phyloP scores from a whole-genome alignment of 2,113 vertebrate genomes.

The Caranx melampygus region DNA sequence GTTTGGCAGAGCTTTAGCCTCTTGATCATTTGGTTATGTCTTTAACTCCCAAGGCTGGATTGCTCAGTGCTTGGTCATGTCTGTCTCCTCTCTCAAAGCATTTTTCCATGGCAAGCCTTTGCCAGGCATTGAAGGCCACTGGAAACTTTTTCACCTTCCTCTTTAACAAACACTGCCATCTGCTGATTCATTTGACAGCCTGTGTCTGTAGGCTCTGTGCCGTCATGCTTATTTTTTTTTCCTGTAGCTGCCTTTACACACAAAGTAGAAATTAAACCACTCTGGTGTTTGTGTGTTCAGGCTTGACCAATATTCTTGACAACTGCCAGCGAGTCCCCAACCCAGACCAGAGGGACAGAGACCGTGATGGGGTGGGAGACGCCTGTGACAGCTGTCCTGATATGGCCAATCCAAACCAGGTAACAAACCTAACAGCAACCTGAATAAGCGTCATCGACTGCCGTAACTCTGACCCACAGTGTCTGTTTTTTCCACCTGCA shows the following conservation, averaged over 20 bases:
- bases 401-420: slow-evolving; percentile 95
- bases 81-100: slow-evolving; percentile 71
- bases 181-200: slow-evolving; percentile 62
- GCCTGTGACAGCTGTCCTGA: slow-evolving; percentile 96
- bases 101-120: slow-evolving; percentile 74
- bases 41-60: slow-evolving; percentile 69
- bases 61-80: slow-evolving; percentile 76
- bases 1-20: slow-evolving; percentile 49
- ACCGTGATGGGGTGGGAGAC: slow-evolving; percentile 94
- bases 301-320: slow-evolving; percentile 93
- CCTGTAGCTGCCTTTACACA: slow-evolving; percentile 32
- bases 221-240: slow-evolving; percentile 20
- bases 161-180: slow-evolving; percentile 74
- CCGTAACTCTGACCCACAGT: background rate
- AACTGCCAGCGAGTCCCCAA: slow-evolving; percentile 94
- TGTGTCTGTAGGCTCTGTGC: slow-evolving; percentile 34
- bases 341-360: slow-evolving; percentile 88
- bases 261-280: slow-evolving; percentile 24
- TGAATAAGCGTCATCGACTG: background rate
- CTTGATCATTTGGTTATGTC: slow-evolving; percentile 75
- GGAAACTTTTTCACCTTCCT: slow-evolving; percentile 80
- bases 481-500: slow-evolving; percentile 77
- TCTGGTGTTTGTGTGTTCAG: slow-evolving; percentile 78
- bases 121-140: slow-evolving; percentile 74
- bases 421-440: slow-evolving; percentile 60